Base-by-base conservation (phyloP, 1,140 invertebrate genomes). In the Muscidifurax raptorellus region DNA sequence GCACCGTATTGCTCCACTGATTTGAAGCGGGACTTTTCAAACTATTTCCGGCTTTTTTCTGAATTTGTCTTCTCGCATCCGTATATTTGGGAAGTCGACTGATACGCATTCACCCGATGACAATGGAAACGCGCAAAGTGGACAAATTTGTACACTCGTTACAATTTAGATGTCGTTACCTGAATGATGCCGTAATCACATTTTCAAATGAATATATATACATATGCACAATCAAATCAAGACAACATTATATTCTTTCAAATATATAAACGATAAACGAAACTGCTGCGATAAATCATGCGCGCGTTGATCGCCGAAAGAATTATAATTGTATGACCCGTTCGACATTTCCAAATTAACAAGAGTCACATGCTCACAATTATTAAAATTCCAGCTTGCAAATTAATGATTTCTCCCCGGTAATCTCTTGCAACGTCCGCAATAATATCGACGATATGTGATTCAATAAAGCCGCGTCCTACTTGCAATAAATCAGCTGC, bases 81-180 rank as follows among this genome's bases (percentile, higher is more conserved):
- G 6, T 18, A 22, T 15, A 83, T 78, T 83, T 83, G 72, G 69
- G 82, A 71, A 78, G 64, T 78, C 66, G 32, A 59, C 12, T 40
- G 72, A n/a, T n/a, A n/a, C 4, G 36, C 36, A 10, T n/a, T 64
- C 74, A 83, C 81, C 76, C n/a, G n/a, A n/a, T 74, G 74, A 76
- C 36, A 52, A 77, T 67, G 25, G 36, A 18, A 30, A 32, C 6
- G 28, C 72, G 72, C 36, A 32, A 59, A 59, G 52, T 59, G 52
- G 18, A 59, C n/a, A 13, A 47, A 13, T 47, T 47, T 47, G 12
- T 47, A 59, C 52, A 7, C 7, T 59, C 32, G 9, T 6, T 64
- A 64, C 25, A 40, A 82, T 75, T 82, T 82, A 32, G n/a, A 76
- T 13, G 28, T 82, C 71, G 32, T 66, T 76, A 66, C 52, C 64